These are phyloP conservation scores for Spialia ferax DNA, from an alignment of 2,888 invertebrate species.

Conservation along the genomic window DNA sequence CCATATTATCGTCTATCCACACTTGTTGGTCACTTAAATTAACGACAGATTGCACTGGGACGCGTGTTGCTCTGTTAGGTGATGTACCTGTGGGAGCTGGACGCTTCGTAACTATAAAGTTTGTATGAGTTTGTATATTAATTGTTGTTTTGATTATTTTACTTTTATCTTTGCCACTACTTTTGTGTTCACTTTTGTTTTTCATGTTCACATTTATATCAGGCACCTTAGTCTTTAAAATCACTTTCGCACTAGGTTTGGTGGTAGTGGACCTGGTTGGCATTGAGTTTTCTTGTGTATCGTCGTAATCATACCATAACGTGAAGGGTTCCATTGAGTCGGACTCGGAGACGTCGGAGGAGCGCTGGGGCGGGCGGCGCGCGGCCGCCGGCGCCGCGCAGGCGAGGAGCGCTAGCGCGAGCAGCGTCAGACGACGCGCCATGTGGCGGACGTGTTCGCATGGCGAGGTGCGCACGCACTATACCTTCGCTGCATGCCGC, in stretches of 20 bases:
- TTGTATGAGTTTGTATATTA: constrained; percentile 80
- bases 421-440: constrained; percentile 86
- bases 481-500: constrained; percentile 58
- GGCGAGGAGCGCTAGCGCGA: constrained; percentile 77
- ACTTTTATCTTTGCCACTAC: constrained; percentile 66
- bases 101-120: constrained; percentile 73
- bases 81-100: constrained; percentile 46
- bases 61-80: constrained; percentile 47
- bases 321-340: constrained; percentile 69
- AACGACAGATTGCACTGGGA: constrained; percentile 40
- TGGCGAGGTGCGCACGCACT: constrained; percentile 85
- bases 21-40: constrained; percentile 59
- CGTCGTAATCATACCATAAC: constrained; percentile 74
- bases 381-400: constrained; percentile 70
- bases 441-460: constrained; percentile 82
- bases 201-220: constrained; percentile 72
- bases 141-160: constrained; percentile 75
- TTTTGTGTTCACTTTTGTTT: constrained; percentile 49
- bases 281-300: constrained; percentile 65
- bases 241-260: constrained; percentile 71
- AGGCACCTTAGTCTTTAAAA: constrained; percentile 65
- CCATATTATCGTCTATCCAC: constrained; percentile 55
- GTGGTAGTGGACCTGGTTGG: constrained; percentile 56
- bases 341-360: constrained; percentile 61
- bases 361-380: constrained; percentile 59